Evolutionary conservation across 2,888 invertebrate genomes (phyloP), one percentile per base, ranked within the genome.

Genomic region (Melanostoma mellinum): DNA sequence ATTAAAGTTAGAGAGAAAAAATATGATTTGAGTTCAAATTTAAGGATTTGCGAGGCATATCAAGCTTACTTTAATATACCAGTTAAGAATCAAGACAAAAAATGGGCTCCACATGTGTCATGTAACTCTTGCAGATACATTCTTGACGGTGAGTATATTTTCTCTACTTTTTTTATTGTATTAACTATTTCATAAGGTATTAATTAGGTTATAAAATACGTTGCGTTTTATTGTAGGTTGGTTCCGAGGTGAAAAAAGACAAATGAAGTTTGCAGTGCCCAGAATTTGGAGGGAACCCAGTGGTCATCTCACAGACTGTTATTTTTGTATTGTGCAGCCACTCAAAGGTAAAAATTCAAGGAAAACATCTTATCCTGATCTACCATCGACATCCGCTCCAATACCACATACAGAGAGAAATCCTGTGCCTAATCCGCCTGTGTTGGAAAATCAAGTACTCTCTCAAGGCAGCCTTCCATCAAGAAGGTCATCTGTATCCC

Each of bases 301-400:
- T 67, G 48, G 46, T 68, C 58, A 68, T 48, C 48, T n/a, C 42
- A 36, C 40, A 55, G 56, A 75, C 67, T 75, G 56, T 56, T 75
- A 75, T 56, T 75, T 75, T 67, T 75, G 74, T 56, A 42, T 53
- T 67, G 74, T 75, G 42, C 67, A 75, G 67, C 53, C 53, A 53
- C 55, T 67, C 10, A 56, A 33, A 2, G 67, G 67, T 20, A 42
- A 38, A 52, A 73, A 73, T 44, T 50, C 63, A 46, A 72, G 53
- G 53, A 73, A 73, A 63, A 65, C 42, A 30, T 20, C 32, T 50
- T 63, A 63, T 53, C 63, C 73, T 40, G 73, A 68, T 48, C 56
- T 75, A 75, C 20, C 67, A 38, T 75, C 68, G 5, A 68, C 68
- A 68, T 48, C 58, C 50, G 60, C 60, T 58, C 58, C 61, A 53